phyloP scores from a whole-genome alignment of 2,888 invertebrate species.

The Meteorus cinctellus region DNA sequence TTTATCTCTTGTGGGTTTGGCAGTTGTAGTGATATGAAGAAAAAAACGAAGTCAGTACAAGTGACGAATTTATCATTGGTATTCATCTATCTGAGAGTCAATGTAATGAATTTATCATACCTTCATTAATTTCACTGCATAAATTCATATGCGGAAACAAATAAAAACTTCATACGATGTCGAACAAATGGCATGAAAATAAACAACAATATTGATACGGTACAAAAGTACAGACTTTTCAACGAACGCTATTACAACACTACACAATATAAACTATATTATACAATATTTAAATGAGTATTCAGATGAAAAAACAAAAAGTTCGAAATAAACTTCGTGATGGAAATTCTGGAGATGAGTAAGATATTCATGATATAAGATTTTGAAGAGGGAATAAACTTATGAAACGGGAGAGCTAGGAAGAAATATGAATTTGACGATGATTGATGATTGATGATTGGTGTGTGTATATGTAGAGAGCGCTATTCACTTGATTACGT shows the following conservation, averaged over 20 bases:
- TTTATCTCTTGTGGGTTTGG: too few relatives aligned
- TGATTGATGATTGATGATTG: constrained; percentile 25
- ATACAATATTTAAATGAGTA: not conserved
- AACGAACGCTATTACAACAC: not conserved
- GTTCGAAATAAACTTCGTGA: not conserved
- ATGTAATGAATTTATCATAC: too few relatives aligned
- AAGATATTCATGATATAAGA: not conserved
- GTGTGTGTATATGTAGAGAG: not conserved
- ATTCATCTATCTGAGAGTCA: too few relatives aligned
- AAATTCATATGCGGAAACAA: too few relatives aligned
- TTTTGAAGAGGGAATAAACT: constrained; percentile 17
- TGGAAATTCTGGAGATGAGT: constrained; percentile 5
- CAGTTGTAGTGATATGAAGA: not conserved
- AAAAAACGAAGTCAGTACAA: not conserved
- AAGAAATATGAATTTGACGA: constrained; percentile 31
- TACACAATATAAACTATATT: not conserved
- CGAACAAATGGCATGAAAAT: too few relatives aligned
- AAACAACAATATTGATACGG: too few relatives aligned
- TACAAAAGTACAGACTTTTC: not conserved
- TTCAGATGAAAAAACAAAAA: not conserved
- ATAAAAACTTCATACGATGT: too few relatives aligned
- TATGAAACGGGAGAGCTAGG: not conserved
- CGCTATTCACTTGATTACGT: constrained; percentile 35
- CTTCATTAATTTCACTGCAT: too few relatives aligned
- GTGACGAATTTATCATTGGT: too few relatives aligned